Evolutionary conservation across 2,797 vertebrate species (phyloP).

Genomic region (Cynodonichthys magdalenae): DNA sequence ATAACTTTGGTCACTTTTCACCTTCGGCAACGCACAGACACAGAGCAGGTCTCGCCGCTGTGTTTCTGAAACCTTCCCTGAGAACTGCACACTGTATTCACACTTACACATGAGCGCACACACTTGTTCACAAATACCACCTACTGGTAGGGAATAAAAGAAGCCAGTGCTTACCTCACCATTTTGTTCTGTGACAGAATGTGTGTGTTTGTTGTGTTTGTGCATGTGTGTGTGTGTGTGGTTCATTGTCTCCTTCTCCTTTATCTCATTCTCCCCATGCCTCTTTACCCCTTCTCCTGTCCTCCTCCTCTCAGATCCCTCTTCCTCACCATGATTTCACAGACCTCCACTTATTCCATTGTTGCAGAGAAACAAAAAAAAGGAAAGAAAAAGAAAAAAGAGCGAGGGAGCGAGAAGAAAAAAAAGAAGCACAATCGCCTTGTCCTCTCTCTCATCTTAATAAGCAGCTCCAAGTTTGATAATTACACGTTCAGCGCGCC

Average conservation of each 20-base stretch:
- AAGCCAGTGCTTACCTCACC: slow-evolving; percentile 53
- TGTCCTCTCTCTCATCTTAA: slow-evolving; percentile 78
- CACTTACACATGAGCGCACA: slow-evolving; percentile 4
- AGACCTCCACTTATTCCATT: slow-evolving; percentile 76
- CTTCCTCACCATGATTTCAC: slow-evolving; percentile 66
- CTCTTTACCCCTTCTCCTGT: slow-evolving; percentile 57
- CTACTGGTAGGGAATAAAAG: slow-evolving; percentile 51
- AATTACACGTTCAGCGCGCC: slow-evolving; percentile 80
- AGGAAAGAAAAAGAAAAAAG: slow-evolving; percentile 61
- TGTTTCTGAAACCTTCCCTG: slow-evolving; percentile 55
- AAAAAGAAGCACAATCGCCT: slow-evolving; percentile 73
- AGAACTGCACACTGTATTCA: slow-evolving; percentile 24
- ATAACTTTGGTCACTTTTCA: slow-evolving; percentile 70
- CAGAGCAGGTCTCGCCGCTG: slow-evolving; percentile 67
- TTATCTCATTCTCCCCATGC: slow-evolving; percentile 65
- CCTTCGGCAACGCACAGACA: slow-evolving; percentile 59
- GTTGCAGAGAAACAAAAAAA: slow-evolving; percentile 71
- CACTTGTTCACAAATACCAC: slow-evolving; percentile 47
- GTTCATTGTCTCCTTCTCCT: slow-evolving; percentile 59
- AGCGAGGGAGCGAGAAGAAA: slow-evolving; percentile 6
- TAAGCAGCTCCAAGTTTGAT: slow-evolving; percentile 82
- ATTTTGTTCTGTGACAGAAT: slow-evolving; percentile 51
- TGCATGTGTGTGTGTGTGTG: slow-evolving; percentile 33
- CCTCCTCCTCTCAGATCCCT: slow-evolving; percentile 70
- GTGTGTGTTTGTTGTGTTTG: slow-evolving; percentile 15